Percentiles rank a stretch among this genome's conserved stretches.
Conservation (phyloP, 2,888 invertebrate genomes). For the Tetanocera ferruginea region DNA sequence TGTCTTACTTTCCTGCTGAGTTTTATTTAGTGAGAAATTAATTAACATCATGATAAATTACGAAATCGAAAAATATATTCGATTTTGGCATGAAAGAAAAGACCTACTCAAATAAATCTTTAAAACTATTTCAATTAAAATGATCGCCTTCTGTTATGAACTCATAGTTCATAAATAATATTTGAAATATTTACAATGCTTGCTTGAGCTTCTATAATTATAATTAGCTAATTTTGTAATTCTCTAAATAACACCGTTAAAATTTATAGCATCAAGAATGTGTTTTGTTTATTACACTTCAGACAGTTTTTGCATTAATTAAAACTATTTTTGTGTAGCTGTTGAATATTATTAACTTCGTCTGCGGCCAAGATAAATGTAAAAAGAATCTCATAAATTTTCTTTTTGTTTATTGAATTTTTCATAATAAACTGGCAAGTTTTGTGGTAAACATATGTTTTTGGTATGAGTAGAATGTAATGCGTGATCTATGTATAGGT, state of each 20-base stretch:
- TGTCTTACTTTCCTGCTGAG: too few species aligned
- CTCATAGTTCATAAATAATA: constrained; percentile 1
- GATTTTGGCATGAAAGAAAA: too few species aligned
- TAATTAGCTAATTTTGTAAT: constrained; percentile 23
- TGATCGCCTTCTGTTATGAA: neutral
- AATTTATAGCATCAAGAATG: constrained; percentile 18
- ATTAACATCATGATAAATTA: too few species aligned
- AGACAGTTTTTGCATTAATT: constrained; percentile 10
- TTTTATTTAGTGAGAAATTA: too few species aligned
- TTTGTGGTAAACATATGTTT: neutral
- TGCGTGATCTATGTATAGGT: neutral
- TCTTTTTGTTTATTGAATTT: neutral
- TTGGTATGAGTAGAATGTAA: neutral
- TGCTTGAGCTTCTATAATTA: constrained; percentile 19
- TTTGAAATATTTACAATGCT: constrained; percentile 4
- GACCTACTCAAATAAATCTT: too few species aligned
- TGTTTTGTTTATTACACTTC: constrained; percentile 31
- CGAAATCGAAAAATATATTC: too few species aligned
- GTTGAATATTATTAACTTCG: neutral
- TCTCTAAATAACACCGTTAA: neutral
- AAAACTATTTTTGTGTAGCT: neutral
- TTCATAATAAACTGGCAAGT: neutral
- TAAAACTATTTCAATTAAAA: neutral
- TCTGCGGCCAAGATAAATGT: neutral
- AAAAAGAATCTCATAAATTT: neutral